These are phyloP conservation scores for Eristalis intricaria DNA, from an alignment of 2,888 invertebrate species.

Conservation along the genomic window DNA sequence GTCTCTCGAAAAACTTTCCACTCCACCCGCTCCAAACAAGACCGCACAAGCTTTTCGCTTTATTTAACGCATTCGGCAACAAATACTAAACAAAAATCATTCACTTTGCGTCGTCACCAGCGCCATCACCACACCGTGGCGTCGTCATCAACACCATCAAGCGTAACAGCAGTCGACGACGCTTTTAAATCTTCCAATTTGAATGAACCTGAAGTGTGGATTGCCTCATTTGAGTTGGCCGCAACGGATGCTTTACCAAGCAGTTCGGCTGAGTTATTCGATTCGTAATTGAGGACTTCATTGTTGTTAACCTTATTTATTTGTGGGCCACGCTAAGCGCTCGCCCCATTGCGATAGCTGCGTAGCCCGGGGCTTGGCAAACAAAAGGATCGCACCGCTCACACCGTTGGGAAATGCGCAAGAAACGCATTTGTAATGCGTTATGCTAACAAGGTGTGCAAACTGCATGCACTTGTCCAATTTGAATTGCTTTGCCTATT, in stretches of 20 bases:
- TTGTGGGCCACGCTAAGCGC: conserved; percentile 47
- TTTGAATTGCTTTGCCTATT: neutral
- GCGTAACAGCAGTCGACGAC: neutral
- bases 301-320: conserved; percentile 61
- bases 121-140: neutral
- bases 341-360: conserved; percentile 19
- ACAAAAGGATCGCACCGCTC: conserved; percentile 22
- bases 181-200: conserved; percentile 30
- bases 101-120: conserved; percentile 30
- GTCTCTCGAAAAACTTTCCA: neutral
- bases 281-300: conserved; percentile 40
- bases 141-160: neutral
- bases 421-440: conserved; percentile 13
- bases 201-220: conserved; percentile 42
- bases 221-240: conserved; percentile 64
- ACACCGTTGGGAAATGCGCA: conserved; percentile 38
- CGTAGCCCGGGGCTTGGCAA: conserved; percentile 44
- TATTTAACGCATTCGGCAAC: neutral
- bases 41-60: neutral
- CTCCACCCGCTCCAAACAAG: neutral
- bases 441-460: conserved; percentile 5
- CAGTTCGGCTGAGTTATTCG: conserved; percentile 15
- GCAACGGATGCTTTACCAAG: conserved; percentile 49
- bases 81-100: neutral
- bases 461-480: conserved; percentile 21